Conservation (phyloP, 2,113 vertebrate species). For the Aspidoscelis tigris region DNA sequence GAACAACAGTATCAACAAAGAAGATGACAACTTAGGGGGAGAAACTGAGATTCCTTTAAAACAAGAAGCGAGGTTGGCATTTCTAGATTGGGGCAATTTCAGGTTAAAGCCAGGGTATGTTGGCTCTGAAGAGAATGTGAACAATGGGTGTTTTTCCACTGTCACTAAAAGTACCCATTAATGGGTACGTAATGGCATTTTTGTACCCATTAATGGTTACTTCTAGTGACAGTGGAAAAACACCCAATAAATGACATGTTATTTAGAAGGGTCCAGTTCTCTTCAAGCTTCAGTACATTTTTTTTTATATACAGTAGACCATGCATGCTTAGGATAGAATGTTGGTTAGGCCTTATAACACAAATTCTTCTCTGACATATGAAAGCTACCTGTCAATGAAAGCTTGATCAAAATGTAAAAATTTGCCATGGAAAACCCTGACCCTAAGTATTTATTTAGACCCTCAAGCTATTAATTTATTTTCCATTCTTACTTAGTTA, state of each 20-base stretch:
- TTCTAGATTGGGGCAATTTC: neutral
- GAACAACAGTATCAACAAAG: neutral
- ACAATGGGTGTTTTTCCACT: too few relatives aligned
- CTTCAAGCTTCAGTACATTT: neutral
- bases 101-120: neutral
- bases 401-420: too few relatives aligned
- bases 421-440: too few relatives aligned
- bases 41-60: neutral
- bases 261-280: neutral
- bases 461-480: too few relatives aligned
- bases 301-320: neutral
- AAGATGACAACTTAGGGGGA: neutral
- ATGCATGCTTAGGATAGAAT: neutral
- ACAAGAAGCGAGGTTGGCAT: neutral
- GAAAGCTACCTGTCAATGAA: too few relatives aligned
- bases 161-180: too few relatives aligned
- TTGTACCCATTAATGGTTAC: too few relatives aligned
- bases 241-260: neutral
- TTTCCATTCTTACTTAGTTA: too few relatives aligned
- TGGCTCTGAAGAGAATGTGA: neutral
- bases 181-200: too few relatives aligned
- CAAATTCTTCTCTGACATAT: neutral
- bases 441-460: too few relatives aligned
- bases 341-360: neutral
- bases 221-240: too few relatives aligned